Conservation (phyloP, 2,797 vertebrate genomes). For the Phalloptychus januarius region DNA sequence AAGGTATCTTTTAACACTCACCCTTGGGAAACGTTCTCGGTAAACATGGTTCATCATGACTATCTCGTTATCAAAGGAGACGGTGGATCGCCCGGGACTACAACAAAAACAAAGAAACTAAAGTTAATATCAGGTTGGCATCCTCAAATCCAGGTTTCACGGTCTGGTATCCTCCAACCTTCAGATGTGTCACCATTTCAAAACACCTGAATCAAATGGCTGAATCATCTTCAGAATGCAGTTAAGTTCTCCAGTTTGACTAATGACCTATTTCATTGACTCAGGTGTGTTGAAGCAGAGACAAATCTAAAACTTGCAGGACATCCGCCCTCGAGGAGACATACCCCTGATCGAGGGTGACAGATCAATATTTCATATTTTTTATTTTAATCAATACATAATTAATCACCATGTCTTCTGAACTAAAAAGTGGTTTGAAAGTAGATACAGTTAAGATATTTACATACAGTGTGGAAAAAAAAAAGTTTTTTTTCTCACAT, state of each 20-base stretch:
- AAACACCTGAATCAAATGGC: neutral
- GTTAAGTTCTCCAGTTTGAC: neutral
- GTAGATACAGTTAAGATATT: neutral
- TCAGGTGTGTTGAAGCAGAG: neutral
- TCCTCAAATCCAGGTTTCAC: neutral
- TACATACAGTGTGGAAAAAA: neutral
- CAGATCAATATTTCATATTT: conserved; percentile 3
- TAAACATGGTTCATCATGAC: conserved; percentile 99
- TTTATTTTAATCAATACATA: neutral
- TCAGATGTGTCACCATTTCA: neutral
- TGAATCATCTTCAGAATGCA: neutral
- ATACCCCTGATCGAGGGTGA: neutral
- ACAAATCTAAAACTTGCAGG: neutral
- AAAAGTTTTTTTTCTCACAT: neutral
- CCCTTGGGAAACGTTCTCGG: conserved; percentile 97
- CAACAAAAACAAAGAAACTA: conserved; percentile 19
- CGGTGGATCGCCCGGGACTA: conserved; percentile 91
- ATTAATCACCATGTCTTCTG: neutral
- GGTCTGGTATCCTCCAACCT: neutral
- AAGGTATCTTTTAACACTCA: conserved; percentile 52
- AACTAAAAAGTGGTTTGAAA: neutral
- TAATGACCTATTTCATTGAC: neutral
- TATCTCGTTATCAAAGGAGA: conserved; percentile 94
- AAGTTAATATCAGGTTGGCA: neutral
- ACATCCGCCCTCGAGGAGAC: neutral